Base-by-base conservation (phyloP, 2,797 vertebrate genomes). In the Tympanoctomys barrerae region DNA sequence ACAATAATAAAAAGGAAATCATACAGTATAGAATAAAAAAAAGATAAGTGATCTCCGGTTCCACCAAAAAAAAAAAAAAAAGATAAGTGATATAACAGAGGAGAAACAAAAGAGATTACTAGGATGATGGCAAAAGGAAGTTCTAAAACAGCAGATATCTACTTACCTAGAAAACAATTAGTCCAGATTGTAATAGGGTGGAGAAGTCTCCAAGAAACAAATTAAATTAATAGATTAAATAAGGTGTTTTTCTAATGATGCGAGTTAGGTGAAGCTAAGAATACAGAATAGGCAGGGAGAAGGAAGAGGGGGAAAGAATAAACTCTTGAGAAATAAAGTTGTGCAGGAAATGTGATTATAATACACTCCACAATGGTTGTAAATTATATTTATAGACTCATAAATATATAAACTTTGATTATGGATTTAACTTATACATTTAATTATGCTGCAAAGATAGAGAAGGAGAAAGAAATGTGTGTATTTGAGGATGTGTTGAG, bases 321-420 rank as follows among this genome's bases (percentile, higher is more conserved):
- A 94, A 90, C 5, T 81, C 26, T 70, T 46, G 73, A 68, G 46
- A 94, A 95, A 75, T 57, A 57, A 77, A 73, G 42, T 52, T 91
- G 8, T 68, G 64, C 16, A 84, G 75, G n/a, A 96, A 87, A 79
- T 94, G 52, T 77, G 57, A 73, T 64, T 81, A 90, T 46, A 89
- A 62, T 68, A 88, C 71, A 80, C 7, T 87, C 36, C 8, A 70
- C 21, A 42, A 75, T 14, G 33, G 2, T 7, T 94, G 13, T 88
- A 54, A 88, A 57, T 36, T 79, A 31, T 89, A 84, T 52, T 66
- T 84, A 85, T 31, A 91, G 52, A 94, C 49, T 52, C 31, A 84
- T 89, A 93, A 89, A 91, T 83, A 66, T 54, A 7, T 89, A 78
- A 78, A 46, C 11, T 90, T 87, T 31, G n/a, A 33, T 83, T 95